phyloP scores from a whole-genome alignment of 2,888 invertebrate species.

The Neria commutata region DNA sequence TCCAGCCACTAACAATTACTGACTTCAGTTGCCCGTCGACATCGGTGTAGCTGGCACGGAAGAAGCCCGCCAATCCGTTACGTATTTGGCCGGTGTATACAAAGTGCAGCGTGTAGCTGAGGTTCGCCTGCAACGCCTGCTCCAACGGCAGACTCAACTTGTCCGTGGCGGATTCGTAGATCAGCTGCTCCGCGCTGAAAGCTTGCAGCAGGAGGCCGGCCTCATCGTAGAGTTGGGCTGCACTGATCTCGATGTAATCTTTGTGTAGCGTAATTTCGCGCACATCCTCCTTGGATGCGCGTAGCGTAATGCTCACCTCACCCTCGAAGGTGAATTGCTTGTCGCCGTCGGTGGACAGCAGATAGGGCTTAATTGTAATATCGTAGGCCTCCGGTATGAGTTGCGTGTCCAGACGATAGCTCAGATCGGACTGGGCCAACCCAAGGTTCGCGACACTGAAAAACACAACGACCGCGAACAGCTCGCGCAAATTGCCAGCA shows the following conservation, averaged over 20 bases:
- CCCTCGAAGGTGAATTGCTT: slow-evolving; percentile 48
- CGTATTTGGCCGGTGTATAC: slow-evolving; percentile 64
- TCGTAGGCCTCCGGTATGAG: slow-evolving; percentile 65
- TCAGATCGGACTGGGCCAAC: slow-evolving; percentile 1
- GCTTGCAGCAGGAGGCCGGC: slow-evolving; percentile 20
- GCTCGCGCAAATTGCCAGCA: slow-evolving; percentile 13
- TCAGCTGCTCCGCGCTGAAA: slow-evolving; percentile 25
- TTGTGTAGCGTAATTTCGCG: slow-evolving; percentile 64
- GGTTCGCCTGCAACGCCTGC: slow-evolving; percentile 47
- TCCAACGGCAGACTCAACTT: slow-evolving; percentile 62
- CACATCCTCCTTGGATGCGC: slow-evolving; percentile 59
- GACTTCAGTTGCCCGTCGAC: slow-evolving; percentile 33
- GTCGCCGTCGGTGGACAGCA: slow-evolving; percentile 41
- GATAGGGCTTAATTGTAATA: slow-evolving; percentile 64
- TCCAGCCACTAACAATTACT: no score
- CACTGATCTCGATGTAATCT: slow-evolving; percentile 37
- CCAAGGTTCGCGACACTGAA: not conserved
- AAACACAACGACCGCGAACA: slow-evolving; percentile 21
- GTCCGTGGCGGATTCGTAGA: slow-evolving; percentile 48
- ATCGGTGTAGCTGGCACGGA: slow-evolving; percentile 44
- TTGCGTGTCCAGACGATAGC: slow-evolving; percentile 52
- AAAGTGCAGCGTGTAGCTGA: slow-evolving; percentile 62
- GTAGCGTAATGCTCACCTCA: slow-evolving; percentile 62
- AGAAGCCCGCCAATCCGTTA: slow-evolving; percentile 49
- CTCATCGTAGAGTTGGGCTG: slow-evolving; percentile 29